Evolutionary conservation across 2,113 vertebrate genomes (phyloP).

Genomic region (Cavia porcellus): DNA sequence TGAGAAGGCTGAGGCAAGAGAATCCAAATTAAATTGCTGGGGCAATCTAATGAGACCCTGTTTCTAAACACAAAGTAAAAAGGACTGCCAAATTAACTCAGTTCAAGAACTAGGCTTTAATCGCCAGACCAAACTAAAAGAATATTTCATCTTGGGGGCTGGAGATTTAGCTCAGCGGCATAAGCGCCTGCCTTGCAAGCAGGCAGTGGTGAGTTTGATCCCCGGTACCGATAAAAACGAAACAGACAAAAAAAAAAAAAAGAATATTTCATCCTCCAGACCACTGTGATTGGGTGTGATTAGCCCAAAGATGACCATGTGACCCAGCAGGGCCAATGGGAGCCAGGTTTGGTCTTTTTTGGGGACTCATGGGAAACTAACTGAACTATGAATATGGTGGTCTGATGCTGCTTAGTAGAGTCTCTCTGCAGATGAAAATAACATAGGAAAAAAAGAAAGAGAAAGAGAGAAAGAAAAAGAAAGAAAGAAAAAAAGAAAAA

Average conservation of each 20-base stretch:
- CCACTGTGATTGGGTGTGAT: neutral
- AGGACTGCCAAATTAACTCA: neutral
- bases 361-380: slow-evolving; percentile 3
- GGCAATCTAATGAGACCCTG: neutral
- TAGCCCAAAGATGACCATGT: neutral
- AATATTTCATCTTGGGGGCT: neutral
- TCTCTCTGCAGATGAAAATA: neutral
- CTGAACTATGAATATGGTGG: neutral
- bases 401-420: neutral
- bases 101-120: neutral
- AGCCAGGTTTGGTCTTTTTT: neutral
- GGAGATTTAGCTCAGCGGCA: no score
- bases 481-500: neutral
- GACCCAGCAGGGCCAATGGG: neutral
- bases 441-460: neutral
- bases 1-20: neutral
- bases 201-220: no score
- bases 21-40: neutral
- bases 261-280: neutral
- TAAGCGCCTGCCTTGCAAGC: no score
- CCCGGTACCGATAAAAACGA: no score
- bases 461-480: no score
- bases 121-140: neutral
- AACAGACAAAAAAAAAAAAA: no score
- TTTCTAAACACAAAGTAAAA: neutral